Conservation (phyloP, 1,140 invertebrate species). For the Drosophila kikkawai region DNA sequence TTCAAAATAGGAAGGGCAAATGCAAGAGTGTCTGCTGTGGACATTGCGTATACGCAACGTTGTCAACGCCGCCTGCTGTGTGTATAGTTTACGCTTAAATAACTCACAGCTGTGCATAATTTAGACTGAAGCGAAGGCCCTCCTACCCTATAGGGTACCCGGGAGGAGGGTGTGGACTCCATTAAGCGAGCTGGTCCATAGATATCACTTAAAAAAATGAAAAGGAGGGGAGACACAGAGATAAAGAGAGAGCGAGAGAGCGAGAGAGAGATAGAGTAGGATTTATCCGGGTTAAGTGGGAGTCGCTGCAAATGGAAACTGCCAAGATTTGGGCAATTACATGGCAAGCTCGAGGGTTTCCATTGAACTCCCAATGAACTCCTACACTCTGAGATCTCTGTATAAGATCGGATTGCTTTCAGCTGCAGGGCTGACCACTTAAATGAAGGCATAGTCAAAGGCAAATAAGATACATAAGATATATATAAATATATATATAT, state of each 20-base stretch:
- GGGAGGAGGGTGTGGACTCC: background rate
- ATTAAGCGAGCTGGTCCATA: conserved; percentile 7
- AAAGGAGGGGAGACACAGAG: no score
- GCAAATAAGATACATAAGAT: conserved; percentile 54
- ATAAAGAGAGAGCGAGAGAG: background rate
- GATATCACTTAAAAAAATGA: conserved; percentile 12
- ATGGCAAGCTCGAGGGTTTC: conserved; percentile 1
- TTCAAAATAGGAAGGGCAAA: background rate
- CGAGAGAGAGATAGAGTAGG: background rate
- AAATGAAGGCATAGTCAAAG: background rate
- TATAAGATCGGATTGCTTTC: background rate
- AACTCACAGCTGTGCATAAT: conserved; percentile 61
- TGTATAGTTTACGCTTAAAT: conserved; percentile 62
- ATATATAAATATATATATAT: no score
- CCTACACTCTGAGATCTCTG: background rate
- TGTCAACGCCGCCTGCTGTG: conserved; percentile 23
- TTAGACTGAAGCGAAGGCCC: conserved; percentile 20
- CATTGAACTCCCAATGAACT: conserved; percentile 16
- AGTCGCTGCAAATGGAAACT: conserved; percentile 6
- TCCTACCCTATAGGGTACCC: no score
- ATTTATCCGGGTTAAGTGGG: conserved; percentile 44
- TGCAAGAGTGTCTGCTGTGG: conserved; percentile 14
- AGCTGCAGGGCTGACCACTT: conserved; percentile 8
- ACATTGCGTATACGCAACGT: conserved; percentile 43
- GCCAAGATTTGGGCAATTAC: conserved; percentile 29